phyloP scores from a whole-genome alignment of 2,888 invertebrate species.

The Sminthurides aquaticus region DNA sequence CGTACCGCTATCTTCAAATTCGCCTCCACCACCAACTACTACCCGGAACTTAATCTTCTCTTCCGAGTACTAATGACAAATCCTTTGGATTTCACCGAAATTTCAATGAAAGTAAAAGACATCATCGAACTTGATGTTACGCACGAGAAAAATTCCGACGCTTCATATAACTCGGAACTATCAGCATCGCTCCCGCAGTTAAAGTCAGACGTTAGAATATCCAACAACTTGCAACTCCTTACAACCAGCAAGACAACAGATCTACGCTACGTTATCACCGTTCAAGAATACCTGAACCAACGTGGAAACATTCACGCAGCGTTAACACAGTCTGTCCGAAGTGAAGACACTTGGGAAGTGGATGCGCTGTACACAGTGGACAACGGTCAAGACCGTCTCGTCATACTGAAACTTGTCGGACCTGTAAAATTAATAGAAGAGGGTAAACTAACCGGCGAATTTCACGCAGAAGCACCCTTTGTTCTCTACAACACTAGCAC shows the following conservation, averaged over 20 bases:
- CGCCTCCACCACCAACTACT: not conserved
- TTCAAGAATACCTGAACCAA: not conserved
- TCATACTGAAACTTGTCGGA: not conserved
- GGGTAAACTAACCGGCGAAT: not conserved
- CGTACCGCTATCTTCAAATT: not conserved
- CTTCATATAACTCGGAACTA: not conserved
- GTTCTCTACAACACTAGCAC: not conserved
- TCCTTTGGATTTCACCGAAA: not conserved
- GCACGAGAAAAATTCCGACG: not conserved
- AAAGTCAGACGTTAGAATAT: not conserved
- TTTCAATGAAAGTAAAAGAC: not conserved
- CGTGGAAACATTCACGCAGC: not conserved
- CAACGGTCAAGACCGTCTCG: not conserved
- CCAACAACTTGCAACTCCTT: not conserved
- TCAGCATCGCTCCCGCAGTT: not conserved
- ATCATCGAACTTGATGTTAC: not conserved
- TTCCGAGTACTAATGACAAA: not conserved
- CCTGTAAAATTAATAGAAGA: not conserved
- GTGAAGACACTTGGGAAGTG: not conserved
- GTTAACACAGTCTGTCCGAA: not conserved
- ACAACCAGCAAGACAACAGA: not conserved
- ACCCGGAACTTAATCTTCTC: not conserved
- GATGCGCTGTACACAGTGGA: not conserved
- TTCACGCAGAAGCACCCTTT: not conserved
- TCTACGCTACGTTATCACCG: not conserved